Evolutionary conservation across 2,888 invertebrate species (phyloP), one percentile per base, ranked within the genome.

Genomic region (Meganola albula): DNA sequence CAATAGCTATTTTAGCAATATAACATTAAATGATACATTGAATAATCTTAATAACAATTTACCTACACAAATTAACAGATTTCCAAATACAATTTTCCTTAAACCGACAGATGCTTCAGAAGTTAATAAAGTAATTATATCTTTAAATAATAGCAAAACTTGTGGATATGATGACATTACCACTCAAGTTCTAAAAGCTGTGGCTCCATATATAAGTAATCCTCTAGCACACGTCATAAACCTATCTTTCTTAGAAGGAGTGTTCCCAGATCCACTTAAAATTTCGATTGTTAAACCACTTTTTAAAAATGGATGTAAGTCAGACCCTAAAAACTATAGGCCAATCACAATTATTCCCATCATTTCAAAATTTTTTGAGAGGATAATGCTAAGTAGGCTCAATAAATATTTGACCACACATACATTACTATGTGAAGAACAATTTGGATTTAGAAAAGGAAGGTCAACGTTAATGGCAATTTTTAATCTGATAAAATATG

Each of bases 361-460:
- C 3, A n/a, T 37, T 2, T 28, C 32, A 5, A 37, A 33, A 27
- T 30, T 37, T 5, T 33, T 27, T 30, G 37, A 37, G 23, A 37
- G 27, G 14, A 24, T 30, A 3, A 26, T 37, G 13, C 18, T 24
- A 9, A 12, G 14, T 1, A 24, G 29, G 8, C 10, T 37, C 2
- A 16, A 1, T 8, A 21, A 14, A 7, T 37, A 28, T 22, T 12
- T 32, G 2, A 16, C 21, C 8, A 14, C 8, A 10, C 14, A 12
- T 10, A 14, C 22, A 12, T 14, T 33, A 1, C 3, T 37, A n/a
- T 21, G 4, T 12, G 8, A 10, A 3, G 36, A 36, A 12, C 36
- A 36, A n/a, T 16, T 31, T 20, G 31, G 36, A 2, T 36, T 36
- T 12, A 12, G 20, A 10, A 36, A 36, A 12, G 8, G 16, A n/a